Percentiles rank a stretch among this genome's conserved stretches.
phyloP scores from a whole-genome alignment of 2,888 invertebrate species.

The Rhamphomyia laevipes region DNA sequence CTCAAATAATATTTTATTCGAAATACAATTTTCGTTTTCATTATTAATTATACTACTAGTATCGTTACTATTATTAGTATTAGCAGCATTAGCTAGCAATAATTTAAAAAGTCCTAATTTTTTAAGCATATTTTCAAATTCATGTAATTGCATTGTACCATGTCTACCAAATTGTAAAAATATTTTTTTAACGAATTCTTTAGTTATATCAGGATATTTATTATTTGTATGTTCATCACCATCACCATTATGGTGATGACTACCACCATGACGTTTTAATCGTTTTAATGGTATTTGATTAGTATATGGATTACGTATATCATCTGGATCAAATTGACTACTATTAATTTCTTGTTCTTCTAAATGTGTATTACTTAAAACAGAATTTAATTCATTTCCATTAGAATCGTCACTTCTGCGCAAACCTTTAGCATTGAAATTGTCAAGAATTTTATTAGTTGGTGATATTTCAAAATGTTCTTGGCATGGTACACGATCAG shows the following conservation, averaged over 20 bases:
- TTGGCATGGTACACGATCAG: conserved; percentile 62
- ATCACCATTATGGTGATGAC: conserved; percentile 23
- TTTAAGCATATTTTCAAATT: conserved; percentile 56
- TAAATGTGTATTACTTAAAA: not conserved
- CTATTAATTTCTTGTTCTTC: not conserved
- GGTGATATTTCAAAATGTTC: conserved; percentile 46
- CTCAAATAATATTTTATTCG: conserved; percentile 13
- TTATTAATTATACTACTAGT: conserved; percentile 9
- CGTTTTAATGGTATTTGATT: conserved; percentile 12
- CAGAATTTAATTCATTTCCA: conserved; percentile 15
- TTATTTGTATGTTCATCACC: conserved; percentile 14
- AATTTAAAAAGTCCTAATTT: conserved; percentile 46
- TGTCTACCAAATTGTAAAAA: conserved; percentile 55
- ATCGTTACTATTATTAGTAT: not conserved
- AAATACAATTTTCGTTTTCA: conserved; percentile 21
- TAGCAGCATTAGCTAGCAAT: conserved; percentile 23
- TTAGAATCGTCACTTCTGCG: conserved; percentile 17
- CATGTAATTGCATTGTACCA: conserved; percentile 47
- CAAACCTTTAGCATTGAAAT: conserved; percentile 22
- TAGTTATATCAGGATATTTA: conserved; percentile 39
- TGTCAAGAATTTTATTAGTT: not conserved
- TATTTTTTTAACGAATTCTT: conserved; percentile 52
- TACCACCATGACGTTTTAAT: conserved; percentile 29
- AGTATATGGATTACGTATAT: conserved; percentile 12
- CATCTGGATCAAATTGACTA: conserved; percentile 2